phyloP scores from a whole-genome alignment of 2,113 vertebrate species.

The Gallinago paraguaiae region DNA sequence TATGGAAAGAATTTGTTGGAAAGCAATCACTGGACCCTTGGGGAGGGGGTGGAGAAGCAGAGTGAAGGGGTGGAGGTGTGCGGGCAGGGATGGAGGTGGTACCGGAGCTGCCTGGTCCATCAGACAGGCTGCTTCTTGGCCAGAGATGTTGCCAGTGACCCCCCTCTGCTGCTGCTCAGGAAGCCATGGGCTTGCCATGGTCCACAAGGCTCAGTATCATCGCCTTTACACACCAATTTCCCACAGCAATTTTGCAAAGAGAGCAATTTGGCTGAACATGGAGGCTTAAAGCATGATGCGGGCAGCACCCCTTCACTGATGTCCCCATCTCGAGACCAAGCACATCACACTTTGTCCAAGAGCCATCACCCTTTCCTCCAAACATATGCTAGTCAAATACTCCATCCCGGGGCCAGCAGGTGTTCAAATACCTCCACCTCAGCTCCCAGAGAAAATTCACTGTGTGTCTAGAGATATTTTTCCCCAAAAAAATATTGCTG shows the following conservation, averaged over 20 bases:
- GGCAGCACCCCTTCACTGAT: neutral
- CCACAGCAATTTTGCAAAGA: neutral
- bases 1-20: constrained; percentile 51
- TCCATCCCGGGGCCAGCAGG: neutral
- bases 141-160: neutral
- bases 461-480: neutral
- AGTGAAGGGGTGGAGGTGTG: neutral
- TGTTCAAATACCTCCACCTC: neutral
- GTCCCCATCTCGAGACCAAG: neutral
- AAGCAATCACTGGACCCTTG: neutral
- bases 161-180: neutral
- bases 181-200: neutral
- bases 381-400: neutral
- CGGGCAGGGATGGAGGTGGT: neutral
- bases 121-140: rapidly evolving
- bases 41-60: neutral
- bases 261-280: neutral
- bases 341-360: rapidly evolving
- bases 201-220: neutral
- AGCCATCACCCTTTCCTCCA: neutral
- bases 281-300: neutral
- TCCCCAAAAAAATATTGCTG: rapidly evolving
- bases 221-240: neutral
- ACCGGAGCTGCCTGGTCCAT: neutral
- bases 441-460: neutral